phyloP scores from a whole-genome alignment of 2,888 invertebrate species.

The Hymenopus coronatus region DNA sequence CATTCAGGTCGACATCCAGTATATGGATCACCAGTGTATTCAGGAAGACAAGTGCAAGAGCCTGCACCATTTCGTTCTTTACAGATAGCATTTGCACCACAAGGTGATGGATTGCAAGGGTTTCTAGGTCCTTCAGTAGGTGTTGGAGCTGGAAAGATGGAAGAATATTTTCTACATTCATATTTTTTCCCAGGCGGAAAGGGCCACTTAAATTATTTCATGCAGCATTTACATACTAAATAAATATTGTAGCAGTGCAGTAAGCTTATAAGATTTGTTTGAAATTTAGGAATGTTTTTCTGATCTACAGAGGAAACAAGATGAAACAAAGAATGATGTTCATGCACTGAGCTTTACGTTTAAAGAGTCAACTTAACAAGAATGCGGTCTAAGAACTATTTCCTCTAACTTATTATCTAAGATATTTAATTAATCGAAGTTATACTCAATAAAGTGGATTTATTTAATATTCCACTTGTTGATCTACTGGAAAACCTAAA shows the following conservation, averaged over 20 bases:
- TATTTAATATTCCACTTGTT: too few relatives aligned
- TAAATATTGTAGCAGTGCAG: neutral
- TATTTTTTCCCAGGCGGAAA: neutral
- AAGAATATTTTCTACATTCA: neutral
- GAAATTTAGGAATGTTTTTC: neutral
- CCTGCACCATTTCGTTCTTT: slow-evolving; percentile 41
- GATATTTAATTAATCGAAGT: too few relatives aligned
- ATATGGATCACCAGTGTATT: slow-evolving; percentile 43
- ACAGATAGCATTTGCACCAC: slow-evolving; percentile 63
- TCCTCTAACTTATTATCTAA: too few relatives aligned
- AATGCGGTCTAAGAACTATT: too few relatives aligned
- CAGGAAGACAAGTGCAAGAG: slow-evolving; percentile 40
- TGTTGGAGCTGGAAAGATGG: slow-evolving; percentile 42
- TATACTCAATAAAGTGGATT: too few relatives aligned
- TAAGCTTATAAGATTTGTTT: neutral
- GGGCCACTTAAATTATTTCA: neutral
- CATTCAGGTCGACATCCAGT: slow-evolving; percentile 44
- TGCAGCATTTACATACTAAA: neutral
- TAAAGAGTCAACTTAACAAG: too few relatives aligned
- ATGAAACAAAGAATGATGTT: too few relatives aligned
- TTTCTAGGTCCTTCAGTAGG: slow-evolving; percentile 64
- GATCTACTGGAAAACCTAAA: too few relatives aligned
- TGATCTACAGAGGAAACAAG: too few relatives aligned
- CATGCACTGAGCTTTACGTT: too few relatives aligned
- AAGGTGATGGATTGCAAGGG: slow-evolving; percentile 70